A percentile compares a stretch with the other conserved stretches of the same genome.
These are phyloP conservation scores for Hozukius guyotensis DNA, from an alignment of 2,797 vertebrate genomes.

Conservation along the genomic window DNA sequence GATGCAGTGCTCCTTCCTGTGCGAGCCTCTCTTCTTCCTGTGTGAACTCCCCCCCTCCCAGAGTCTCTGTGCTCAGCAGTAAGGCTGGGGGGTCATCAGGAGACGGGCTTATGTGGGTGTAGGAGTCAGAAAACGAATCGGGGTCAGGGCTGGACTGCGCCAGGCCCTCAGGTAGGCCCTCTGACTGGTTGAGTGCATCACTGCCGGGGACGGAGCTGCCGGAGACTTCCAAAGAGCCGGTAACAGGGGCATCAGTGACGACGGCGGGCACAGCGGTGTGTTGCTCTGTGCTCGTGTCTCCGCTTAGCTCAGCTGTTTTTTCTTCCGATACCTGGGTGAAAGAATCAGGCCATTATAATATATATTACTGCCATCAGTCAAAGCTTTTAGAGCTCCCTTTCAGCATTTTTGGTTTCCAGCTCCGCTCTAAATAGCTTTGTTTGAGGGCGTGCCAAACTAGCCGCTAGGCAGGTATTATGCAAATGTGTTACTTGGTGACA, in stretches of 20 bases:
- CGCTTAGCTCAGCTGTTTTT: constrained; percentile 44
- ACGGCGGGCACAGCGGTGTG: background rate
- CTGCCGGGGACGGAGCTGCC: constrained; percentile 19
- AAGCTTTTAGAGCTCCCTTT: background rate
- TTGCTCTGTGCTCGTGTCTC: constrained; percentile 24
- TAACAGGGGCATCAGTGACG: constrained; percentile 9
- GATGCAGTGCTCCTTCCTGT: constrained; percentile 33
- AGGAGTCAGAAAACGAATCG: constrained; percentile 80
- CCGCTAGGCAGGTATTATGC: no score
- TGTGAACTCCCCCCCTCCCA: constrained; percentile 51
- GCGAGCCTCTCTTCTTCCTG: constrained; percentile 48
- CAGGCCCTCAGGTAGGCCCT: constrained; percentile 38
- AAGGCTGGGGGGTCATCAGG: constrained; percentile 46
- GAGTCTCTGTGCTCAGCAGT: constrained; percentile 56
- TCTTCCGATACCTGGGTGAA: constrained; percentile 67
- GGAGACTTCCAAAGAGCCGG: constrained; percentile 31
- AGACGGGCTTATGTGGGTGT: constrained; percentile 69
- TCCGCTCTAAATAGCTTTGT: no score
- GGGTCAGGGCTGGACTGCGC: constrained; percentile 48
- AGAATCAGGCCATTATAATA: constrained; percentile 12
- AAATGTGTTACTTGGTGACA: no score
- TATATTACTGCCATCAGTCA: background rate
- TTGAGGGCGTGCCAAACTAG: no score
- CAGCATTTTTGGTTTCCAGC: background rate
- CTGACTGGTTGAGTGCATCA: constrained; percentile 44